phyloP scores from a whole-genome alignment of 2,888 invertebrate genomes.

The Melanostoma mellinum region DNA sequence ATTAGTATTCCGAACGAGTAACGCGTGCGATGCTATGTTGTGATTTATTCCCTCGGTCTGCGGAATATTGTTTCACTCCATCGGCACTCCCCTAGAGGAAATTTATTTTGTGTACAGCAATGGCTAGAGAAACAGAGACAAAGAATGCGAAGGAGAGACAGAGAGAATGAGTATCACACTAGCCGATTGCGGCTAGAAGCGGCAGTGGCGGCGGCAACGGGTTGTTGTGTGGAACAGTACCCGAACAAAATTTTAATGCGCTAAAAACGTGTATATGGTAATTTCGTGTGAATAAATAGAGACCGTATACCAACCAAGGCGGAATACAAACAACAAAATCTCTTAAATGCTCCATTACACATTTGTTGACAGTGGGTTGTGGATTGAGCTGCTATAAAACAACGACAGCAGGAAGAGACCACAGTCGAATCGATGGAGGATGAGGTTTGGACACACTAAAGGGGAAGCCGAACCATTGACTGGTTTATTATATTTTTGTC shows the following conservation, averaged over 20 bases:
- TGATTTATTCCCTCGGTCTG: conserved; percentile 60
- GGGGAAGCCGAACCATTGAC: conserved; percentile 20
- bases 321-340: conserved; percentile 62
- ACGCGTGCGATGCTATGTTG: conserved; percentile 59
- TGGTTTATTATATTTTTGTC: conserved; percentile 15
- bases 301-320: conserved; percentile 52
- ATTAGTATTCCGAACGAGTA: conserved; percentile 60
- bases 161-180: conserved; percentile 11
- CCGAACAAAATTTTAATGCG: conserved; percentile 61
- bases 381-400: not conserved
- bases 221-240: conserved; percentile 33
- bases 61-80: conserved; percentile 40
- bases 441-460: conserved; percentile 7
- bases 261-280: conserved; percentile 70
- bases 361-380: conserved; percentile 51
- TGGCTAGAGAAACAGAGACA: too few species aligned
- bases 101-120: too few species aligned
- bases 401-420: not conserved
- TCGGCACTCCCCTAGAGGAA: conserved; percentile 11
- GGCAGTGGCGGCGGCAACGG: not conserved
- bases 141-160: conserved; percentile 21
- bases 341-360: conserved; percentile 69
- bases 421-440: not conserved
- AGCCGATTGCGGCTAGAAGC: conserved; percentile 10
- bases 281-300: conserved; percentile 69